Base-by-base conservation (phyloP, 2,888 invertebrate species). In the Diplolepis rosae region DNA sequence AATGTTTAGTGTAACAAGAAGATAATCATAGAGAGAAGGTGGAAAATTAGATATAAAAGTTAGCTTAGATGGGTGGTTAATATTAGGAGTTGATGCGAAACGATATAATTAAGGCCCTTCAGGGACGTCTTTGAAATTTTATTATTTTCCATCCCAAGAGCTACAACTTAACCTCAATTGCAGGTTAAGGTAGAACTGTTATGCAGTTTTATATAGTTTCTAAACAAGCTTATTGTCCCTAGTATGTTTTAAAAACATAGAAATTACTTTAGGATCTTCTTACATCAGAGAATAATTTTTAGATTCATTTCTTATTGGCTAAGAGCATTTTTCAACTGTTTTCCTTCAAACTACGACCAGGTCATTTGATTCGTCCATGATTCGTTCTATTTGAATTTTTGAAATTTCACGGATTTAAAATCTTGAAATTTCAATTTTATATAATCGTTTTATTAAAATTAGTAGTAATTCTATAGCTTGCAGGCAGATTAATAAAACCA, bases 1-100 rank as follows among this genome's bases (percentile, higher is more conserved):
- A 61, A 42, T 61, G 24, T 61, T 61, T 61, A 61, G 39, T 61
- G 24, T 61, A 61, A 61, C 61, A 24, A 61, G 61, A n/a, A 61
- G n/a, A 61, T 61, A 39, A 61, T 61, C 39, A 61, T 61, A 61
- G 61, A 42, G 39, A 27, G 24, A n/a, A 61, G 61, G 39, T 22
- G 39, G 39, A 61, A 61, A 61, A 61, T 61, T 61, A 61, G 39
- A 39, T 61, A 24, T 61, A 35, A 61, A 42, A 61, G 61, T 61
- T 61, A n/a, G 24, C 61, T 39, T 61, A 61, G 61, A 61, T 61
- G 39, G 61, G 39, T 61, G 15, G 27, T 39, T 61, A 42, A 42
- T 61, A 42, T 61, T 61, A 32, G 24, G 27, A 27, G 24, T 2
- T 27, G 27, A 35, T 13, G 22, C 35, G 39, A 61, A 61, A 39